phyloP scores from a whole-genome alignment of 2,797 vertebrate species.

The Pangasius mekongensis region DNA sequence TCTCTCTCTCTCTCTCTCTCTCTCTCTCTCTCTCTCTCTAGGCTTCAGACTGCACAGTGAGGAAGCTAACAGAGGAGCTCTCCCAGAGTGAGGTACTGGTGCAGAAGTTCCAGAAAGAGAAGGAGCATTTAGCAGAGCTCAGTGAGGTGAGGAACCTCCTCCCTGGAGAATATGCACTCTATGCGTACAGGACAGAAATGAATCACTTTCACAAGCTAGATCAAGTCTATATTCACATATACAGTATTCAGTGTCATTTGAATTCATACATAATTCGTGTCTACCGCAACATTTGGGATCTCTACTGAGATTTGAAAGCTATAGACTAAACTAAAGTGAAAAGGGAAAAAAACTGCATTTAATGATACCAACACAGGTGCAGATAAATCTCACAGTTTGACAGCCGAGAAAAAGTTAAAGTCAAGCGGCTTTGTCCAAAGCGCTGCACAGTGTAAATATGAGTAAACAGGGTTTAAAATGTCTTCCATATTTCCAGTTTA shows the following conservation, averaged over 20 bases:
- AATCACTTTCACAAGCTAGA: not conserved
- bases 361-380: not conserved
- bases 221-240: not conserved
- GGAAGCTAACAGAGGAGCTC: conserved; percentile 71
- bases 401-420: not conserved
- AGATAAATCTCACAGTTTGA: not conserved
- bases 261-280: not conserved
- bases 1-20: not conserved
- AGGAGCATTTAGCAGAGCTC: conserved; percentile 75
- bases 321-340: not conserved
- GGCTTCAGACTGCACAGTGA: conserved; percentile 66
- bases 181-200: not conserved
- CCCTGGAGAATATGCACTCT: conserved; percentile 1
- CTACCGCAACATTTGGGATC: not conserved
- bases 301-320: not conserved
- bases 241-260: not conserved
- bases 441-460: not conserved
- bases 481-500: not conserved
- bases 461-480: not conserved
- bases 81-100: conserved; percentile 65
- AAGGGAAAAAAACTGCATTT: not conserved
- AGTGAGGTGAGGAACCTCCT: conserved; percentile 71
- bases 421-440: not conserved
- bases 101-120: conserved; percentile 75
- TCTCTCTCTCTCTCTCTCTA: conserved; percentile 39